phyloP scores from a whole-genome alignment of 2,113 vertebrate species.

The Python bivittatus region DNA sequence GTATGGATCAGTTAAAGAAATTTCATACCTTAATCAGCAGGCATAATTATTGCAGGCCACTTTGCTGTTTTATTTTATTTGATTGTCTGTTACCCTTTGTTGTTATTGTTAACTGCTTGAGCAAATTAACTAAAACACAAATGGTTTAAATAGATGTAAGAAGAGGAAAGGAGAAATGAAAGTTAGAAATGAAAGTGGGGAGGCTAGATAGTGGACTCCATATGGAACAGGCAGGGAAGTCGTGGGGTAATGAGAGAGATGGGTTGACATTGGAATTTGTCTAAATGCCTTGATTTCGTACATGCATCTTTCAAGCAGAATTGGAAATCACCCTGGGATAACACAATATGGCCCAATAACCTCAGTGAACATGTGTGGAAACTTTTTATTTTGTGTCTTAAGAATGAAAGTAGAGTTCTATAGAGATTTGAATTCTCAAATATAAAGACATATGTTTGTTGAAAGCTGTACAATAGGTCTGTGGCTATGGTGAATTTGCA shows the following conservation, averaged over 20 bases:
- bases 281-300: neutral
- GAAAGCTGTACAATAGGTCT: neutral
- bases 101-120: neutral
- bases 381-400: neutral
- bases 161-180: neutral
- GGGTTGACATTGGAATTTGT: neutral
- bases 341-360: neutral
- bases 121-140: neutral
- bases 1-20: neutral
- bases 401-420: neutral
- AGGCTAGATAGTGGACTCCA: neutral
- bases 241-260: neutral
- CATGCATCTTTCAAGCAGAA: neutral
- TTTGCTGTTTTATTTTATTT: neutral
- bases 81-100: neutral
- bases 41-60: neutral
- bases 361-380: neutral
- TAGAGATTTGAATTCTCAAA: neutral
- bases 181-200: neutral
- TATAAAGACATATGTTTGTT: neutral
- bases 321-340: neutral
- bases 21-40: neutral
- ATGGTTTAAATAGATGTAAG: neutral
- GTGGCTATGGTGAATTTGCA: neutral
- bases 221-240: neutral